phyloP scores from a whole-genome alignment of 2,113 vertebrate species.

The Gorsachius goisagi region DNA sequence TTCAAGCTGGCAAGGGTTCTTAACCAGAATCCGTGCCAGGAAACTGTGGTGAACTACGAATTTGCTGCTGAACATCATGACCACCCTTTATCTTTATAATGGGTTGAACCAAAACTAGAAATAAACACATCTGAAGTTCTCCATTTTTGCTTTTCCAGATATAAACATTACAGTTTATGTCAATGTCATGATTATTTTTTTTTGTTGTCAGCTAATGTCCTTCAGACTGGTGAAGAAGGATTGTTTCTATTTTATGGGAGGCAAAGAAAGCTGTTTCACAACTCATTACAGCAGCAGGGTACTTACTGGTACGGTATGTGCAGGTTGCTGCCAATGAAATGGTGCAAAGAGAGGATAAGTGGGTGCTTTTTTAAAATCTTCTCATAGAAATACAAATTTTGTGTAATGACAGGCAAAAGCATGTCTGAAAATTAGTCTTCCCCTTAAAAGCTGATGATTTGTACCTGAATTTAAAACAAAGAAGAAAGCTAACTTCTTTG shows the following conservation, averaged over 20 bases:
- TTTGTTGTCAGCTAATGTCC: neutral
- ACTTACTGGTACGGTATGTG: neutral
- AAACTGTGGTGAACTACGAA: conserved; percentile 10
- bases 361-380: neutral
- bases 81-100: neutral
- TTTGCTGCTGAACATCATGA: neutral
- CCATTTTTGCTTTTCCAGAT: neutral
- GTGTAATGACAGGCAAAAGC: neutral
- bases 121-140: neutral
- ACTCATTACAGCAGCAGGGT: neutral
- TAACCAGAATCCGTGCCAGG: neutral
- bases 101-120: neutral
- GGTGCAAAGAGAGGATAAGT: neutral
- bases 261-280: neutral
- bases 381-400: neutral
- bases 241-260: neutral
- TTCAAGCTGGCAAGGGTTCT: conserved; percentile 31
- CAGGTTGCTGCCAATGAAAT: neutral
- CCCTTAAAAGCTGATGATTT: neutral
- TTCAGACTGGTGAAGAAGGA: neutral
- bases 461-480: neutral
- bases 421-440: neutral
- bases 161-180: neutral
- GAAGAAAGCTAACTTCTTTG: neutral
- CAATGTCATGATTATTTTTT: neutral